Conservation (phyloP, 2,888 invertebrate genomes). For the Agriopis marginaria region DNA sequence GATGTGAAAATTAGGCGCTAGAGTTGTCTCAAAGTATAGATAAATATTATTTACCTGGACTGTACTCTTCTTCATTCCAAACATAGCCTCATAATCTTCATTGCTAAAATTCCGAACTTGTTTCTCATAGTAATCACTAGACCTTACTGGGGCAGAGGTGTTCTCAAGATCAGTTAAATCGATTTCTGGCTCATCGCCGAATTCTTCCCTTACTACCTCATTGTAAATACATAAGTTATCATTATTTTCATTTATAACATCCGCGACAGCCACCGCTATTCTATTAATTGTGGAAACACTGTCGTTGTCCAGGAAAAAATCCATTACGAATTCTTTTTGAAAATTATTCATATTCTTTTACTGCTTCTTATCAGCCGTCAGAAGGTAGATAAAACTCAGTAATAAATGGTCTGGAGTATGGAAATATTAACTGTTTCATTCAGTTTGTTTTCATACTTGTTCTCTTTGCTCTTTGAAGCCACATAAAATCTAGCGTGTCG, state of each 20-base stretch:
- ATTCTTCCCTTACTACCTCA: slow-evolving; percentile 58
- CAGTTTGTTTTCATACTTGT: too few species aligned
- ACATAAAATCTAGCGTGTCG: too few species aligned
- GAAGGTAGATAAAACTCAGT: too few species aligned
- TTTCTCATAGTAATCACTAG: slow-evolving; percentile 65
- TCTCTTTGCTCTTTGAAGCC: too few species aligned
- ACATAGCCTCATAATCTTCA: slow-evolving; percentile 65
- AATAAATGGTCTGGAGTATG: too few species aligned
- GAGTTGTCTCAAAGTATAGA: neutral
- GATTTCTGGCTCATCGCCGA: slow-evolving; percentile 23
- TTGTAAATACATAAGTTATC: slow-evolving; percentile 65
- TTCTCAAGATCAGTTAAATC: neutral
- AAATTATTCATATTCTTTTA: slow-evolving; percentile 57
- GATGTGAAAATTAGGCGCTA: too few species aligned
- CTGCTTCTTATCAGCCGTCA: too few species aligned
- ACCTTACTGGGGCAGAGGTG: slow-evolving; percentile 32
- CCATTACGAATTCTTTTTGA: slow-evolving; percentile 72
- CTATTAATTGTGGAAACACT: slow-evolving; percentile 69
- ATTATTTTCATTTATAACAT: slow-evolving; percentile 71
- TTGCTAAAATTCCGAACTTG: slow-evolving; percentile 63
- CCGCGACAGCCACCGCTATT: slow-evolving; percentile 69
- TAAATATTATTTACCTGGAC: slow-evolving; percentile 61
- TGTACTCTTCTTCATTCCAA: slow-evolving; percentile 72
- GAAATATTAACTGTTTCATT: too few species aligned
- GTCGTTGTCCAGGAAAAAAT: slow-evolving; percentile 74